phyloP scores from a whole-genome alignment of 2,888 invertebrate genomes.

The Criorhina ranunculi region DNA sequence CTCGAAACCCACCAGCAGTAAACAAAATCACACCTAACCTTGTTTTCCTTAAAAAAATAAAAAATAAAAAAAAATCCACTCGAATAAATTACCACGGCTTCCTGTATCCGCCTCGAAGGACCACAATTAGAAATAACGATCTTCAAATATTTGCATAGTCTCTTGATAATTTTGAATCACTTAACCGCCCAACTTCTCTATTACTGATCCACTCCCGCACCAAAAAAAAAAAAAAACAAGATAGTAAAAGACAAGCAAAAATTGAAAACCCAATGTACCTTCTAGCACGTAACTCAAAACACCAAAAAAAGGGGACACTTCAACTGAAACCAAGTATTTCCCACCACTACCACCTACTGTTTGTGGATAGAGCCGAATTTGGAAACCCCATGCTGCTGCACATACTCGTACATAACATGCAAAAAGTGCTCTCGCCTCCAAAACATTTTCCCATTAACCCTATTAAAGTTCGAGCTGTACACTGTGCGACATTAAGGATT shows the following conservation, averaged over 20 bases:
- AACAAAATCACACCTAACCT: background rate
- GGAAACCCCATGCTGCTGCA: slow-evolving; percentile 4
- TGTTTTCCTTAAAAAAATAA: too few relatives aligned
- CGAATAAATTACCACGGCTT: slow-evolving; percentile 6
- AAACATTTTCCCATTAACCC: slow-evolving; percentile 51
- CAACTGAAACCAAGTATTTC: slow-evolving; percentile 24
- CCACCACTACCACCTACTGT: background rate
- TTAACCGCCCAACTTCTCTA: slow-evolving; percentile 3
- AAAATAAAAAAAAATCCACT: background rate
- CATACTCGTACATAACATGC: background rate
- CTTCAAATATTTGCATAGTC: slow-evolving; percentile 43
- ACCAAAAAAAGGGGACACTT: slow-evolving; percentile 2
- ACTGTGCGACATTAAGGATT: slow-evolving; percentile 33
- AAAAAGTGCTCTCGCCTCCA: background rate
- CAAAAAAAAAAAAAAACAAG: background rate
- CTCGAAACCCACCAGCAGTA: background rate
- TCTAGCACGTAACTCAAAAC: slow-evolving; percentile 7
- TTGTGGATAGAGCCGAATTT: background rate
- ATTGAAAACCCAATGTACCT: slow-evolving; percentile 19
- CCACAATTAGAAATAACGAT: slow-evolving; percentile 16
- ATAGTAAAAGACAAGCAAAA: slow-evolving; percentile 19
- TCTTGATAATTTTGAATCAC: slow-evolving; percentile 9
- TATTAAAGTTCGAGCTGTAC: slow-evolving; percentile 34
- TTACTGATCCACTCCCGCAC: slow-evolving; percentile 1
- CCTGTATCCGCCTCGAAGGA: background rate